Evolutionary conservation across 2,888 invertebrate species (phyloP), one percentile per base, ranked within the genome.

Genomic region (Cryptocheilus praepositus): DNA sequence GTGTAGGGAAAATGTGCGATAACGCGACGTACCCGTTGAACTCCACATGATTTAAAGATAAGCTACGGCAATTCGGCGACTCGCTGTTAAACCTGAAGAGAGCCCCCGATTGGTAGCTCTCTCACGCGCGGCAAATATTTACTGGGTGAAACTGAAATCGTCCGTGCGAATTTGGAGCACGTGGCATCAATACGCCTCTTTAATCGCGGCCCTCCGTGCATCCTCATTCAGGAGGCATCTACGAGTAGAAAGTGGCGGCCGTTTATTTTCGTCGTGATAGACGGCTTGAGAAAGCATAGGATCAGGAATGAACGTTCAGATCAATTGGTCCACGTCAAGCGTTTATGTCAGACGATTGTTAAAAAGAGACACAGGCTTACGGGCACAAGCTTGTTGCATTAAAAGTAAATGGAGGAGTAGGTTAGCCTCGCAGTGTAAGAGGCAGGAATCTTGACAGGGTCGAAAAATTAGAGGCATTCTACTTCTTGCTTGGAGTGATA

Each of bases 121-220:
- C 21, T 46, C 44, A 25, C 25, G 44, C n/a, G 15, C 13, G 8
- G 19, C 46, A 58, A 58, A 58, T 58, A 58, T 58, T 58, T 58
- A n/a, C n/a, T 25, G 3, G 11, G 46, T 11, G 7, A 16, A 25
- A 58, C 58, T 49, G 58, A 46, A 58, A 22, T 8, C 13, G 46
- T 15, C 43, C 7, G 15, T 57, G 25, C 46, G n/a, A 25, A 49
- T 19, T 25, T n/a, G 13, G 58, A 44, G 25, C 21, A 13, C n/a
- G n/a, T 13, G 36, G 0, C 36, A 36, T 11, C 15, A 8, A 58
- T 22, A 15, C 43, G 19, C 25, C 22, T 8, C 57, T 16, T 19
- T 15, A n/a, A 36, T 55, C 28, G 28, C 28, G 56, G 28, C 44
- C 18, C 18, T 36, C n/a, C n/a, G 25, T 55, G 28, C 54, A 28